Base-by-base conservation (phyloP, 2,113 vertebrate genomes). In the Ochotona princeps region DNA sequence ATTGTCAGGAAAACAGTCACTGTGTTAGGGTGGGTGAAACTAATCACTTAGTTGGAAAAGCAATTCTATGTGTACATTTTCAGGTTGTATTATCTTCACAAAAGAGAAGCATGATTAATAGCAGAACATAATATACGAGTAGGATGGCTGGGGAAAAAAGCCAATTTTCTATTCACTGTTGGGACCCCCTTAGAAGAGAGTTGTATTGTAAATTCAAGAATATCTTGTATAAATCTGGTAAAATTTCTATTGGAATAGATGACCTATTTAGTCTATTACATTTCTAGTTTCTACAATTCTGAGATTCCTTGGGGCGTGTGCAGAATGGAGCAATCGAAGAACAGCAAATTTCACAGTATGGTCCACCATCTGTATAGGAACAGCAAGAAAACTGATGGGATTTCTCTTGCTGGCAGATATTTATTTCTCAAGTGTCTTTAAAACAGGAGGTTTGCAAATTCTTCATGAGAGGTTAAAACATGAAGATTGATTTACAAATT, bases 401-500 rank as follows among this genome's bases (percentile, higher is more conserved):
- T 94, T 97, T 96, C 79, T 94, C 38, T 97, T 82, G 30, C 93
- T 95, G 94, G 96, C 89, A 96, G 90, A 94, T 95, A 97, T 90
- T 96, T 97, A 96, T 96, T 94, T 97, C 95, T 95, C 84, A 96
- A 96, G 95, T 94, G 87, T 74, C 32, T 95, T 95, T 96, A 93
- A 95, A 96, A 95, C 79, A 95, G 90, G 93, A 97, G 92, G 88
- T 89, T 79, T 95, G 82, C 66, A 95, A 96, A 95, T 96, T 96
- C 94, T 95, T 93, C 87, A 93, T 3, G 57, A 95, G 92, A 26
- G 26, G 92, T 96, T 98, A 97, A 96, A 97, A 96, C 92, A 60
- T 95, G 94, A 97, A 95, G 96, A 96, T 97, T 98, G 97, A 98
- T 98, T 98, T 97, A 97, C 96, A 97, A 96, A 91, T 95, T 83